A percentile compares a stretch with the other conserved stretches of the same genome.
These are phyloP conservation scores for Stramonita haemastoma DNA, from an alignment of 2,888 invertebrate genomes.

Conservation along the genomic window DNA sequence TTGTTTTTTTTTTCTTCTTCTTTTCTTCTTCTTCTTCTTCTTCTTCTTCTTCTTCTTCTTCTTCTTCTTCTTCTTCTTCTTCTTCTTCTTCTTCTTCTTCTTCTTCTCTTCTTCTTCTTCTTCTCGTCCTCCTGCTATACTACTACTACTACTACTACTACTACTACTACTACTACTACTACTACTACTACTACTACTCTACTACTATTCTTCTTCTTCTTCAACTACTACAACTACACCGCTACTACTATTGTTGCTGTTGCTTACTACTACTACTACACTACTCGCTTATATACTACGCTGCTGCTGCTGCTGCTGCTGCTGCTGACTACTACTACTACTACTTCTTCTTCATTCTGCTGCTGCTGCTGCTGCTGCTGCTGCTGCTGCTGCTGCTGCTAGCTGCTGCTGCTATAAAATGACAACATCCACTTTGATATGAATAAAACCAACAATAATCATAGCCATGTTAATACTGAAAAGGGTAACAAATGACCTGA, in stretches of 20 bases:
- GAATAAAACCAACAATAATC: no score
- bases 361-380: not conserved
- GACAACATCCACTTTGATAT: no score
- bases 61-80: not conserved
- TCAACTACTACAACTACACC: not conserved
- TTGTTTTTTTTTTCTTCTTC: no score
- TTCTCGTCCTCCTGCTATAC: not conserved
- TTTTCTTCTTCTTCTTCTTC: not conserved
- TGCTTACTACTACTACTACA: not conserved
- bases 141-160: not conserved
- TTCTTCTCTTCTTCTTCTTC: not conserved
- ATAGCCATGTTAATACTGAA: no score
- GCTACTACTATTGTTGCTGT: not conserved
- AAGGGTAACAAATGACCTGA: no score
- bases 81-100: not conserved
- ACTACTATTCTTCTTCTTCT: not conserved
- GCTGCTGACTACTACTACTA: not conserved
- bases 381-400: not conserved
- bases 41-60: not conserved
- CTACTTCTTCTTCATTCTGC: not conserved
- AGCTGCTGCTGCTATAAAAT: not conserved
- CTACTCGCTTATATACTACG: no score
- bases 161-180: not conserved
- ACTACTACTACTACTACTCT: not conserved
- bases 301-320: slow-evolving; percentile 1